phyloP scores from a whole-genome alignment of 2,797 vertebrate genomes.

The Pygocentrus nattereri region DNA sequence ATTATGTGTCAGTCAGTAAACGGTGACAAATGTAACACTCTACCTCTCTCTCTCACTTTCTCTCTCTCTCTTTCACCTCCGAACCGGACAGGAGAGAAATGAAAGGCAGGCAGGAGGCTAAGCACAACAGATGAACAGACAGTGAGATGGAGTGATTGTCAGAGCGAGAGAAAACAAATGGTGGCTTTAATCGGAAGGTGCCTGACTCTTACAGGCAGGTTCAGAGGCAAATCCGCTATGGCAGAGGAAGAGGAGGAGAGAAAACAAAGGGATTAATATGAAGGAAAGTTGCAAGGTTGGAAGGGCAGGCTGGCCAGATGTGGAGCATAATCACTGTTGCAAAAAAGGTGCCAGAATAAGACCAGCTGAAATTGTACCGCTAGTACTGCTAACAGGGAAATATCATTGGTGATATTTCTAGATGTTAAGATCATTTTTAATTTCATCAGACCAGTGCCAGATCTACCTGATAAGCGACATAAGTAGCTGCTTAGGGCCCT shows the following conservation, averaged over 20 bases:
- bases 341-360: slow-evolving; percentile 50
- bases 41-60: neutral
- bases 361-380: slow-evolving; percentile 28
- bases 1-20: slow-evolving; percentile 52
- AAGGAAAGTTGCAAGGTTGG: slow-evolving; percentile 48
- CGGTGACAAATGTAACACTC: slow-evolving; percentile 60
- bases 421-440: neutral
- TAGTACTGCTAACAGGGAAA: neutral
- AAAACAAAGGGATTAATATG: slow-evolving; percentile 58
- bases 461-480: too few species aligned
- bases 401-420: neutral
- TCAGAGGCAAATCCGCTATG: slow-evolving; percentile 62
- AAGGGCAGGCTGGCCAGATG: slow-evolving; percentile 61
- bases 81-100: slow-evolving; percentile 66
- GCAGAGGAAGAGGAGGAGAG: slow-evolving; percentile 30
- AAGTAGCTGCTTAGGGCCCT: too few species aligned
- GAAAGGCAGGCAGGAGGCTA: slow-evolving; percentile 67
- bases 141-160: slow-evolving; percentile 76
- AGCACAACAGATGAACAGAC: slow-evolving; percentile 70
- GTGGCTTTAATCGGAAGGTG: slow-evolving; percentile 74
- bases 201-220: slow-evolving; percentile 61
- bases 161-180: slow-evolving; percentile 76
- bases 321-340: slow-evolving; percentile 61
- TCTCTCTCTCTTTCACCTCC: neutral
- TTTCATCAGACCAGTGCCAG: neutral